These are phyloP conservation scores for Hippocampus abdominalis DNA, from an alignment of 2,113 vertebrate species.

Conservation along the genomic window DNA sequence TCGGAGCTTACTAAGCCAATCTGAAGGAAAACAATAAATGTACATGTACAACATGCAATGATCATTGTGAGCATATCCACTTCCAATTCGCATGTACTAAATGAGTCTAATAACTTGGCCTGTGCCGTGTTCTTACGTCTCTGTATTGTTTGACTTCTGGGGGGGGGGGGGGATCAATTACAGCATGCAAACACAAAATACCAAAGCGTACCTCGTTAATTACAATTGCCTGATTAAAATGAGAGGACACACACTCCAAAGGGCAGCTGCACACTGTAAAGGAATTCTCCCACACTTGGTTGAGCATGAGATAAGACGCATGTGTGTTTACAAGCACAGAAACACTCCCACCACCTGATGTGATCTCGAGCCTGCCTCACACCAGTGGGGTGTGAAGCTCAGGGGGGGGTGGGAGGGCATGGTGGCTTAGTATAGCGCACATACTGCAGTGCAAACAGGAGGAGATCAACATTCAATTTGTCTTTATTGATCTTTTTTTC, in stretches of 20 bases:
- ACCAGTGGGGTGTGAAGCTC: conserved; percentile 26
- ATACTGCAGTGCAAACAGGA: conserved; percentile 31
- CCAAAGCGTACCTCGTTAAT: conserved; percentile 32
- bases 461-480: conserved; percentile 37
- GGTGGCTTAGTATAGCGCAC: conserved; percentile 5
- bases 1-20: too few relatives aligned
- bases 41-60: too few relatives aligned
- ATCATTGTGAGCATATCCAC: too few relatives aligned
- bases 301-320: conserved; percentile 20
- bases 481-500: conserved; percentile 33
- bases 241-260: neutral
- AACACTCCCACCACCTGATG: conserved; percentile 16
- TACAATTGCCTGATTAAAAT: conserved; percentile 25
- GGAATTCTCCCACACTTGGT: conserved; percentile 18
- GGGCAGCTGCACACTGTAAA: conserved; percentile 14
- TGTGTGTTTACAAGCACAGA: conserved; percentile 14
- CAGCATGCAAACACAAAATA: neutral
- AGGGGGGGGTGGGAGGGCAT: neutral
- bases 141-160: neutral
- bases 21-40: too few relatives aligned
- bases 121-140: neutral
- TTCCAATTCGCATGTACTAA: neutral
- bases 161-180: neutral
- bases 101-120: neutral
- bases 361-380: conserved; percentile 43